These are phyloP conservation scores for Ophthalmolycus amberensis DNA, from an alignment of 2,113 vertebrate species.

Conservation along the genomic window DNA sequence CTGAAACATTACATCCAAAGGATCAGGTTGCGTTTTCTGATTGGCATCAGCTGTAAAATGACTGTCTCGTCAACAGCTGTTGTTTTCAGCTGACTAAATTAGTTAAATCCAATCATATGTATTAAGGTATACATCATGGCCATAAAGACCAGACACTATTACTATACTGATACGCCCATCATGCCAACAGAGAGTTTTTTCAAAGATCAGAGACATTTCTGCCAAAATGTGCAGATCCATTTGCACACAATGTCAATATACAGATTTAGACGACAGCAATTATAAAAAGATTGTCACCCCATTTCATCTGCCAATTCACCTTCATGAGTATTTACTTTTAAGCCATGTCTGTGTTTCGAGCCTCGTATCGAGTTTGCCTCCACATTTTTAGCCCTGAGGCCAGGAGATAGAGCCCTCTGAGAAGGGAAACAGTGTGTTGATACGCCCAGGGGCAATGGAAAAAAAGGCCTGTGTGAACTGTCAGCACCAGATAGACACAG, in stretches of 20 bases:
- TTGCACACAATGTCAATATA: neutral
- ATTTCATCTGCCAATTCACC: neutral
- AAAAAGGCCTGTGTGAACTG: conserved; percentile 84
- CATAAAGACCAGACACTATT: conserved; percentile 15
- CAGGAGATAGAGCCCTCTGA: conserved; percentile 73
- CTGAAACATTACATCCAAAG: neutral
- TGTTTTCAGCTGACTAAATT: neutral
- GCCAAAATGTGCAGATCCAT: no score
- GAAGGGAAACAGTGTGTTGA: conserved; percentile 83
- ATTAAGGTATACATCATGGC: neutral
- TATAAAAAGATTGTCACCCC: neutral
- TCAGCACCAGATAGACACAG: conserved; percentile 83
- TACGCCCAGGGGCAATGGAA: conserved; percentile 81
- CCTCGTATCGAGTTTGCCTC: conserved; percentile 22
- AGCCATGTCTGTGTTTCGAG: conserved; percentile 7
- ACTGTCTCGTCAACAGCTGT: neutral
- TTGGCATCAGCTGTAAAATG: neutral
- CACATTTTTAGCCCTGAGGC: conserved; percentile 51
- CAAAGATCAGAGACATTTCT: neutral
- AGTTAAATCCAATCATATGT: conserved; percentile 25
- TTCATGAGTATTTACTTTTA: neutral
- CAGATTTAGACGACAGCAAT: neutral
- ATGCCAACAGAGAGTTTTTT: neutral
- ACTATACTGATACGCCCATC: neutral
- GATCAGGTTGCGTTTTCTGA: neutral